A percentile compares a stretch with the other conserved stretches of the same genome.
These are phyloP conservation scores for Acrocephalus scirpaceus DNA, from an alignment of 2,797 vertebrate genomes.

Conservation along the genomic window DNA sequence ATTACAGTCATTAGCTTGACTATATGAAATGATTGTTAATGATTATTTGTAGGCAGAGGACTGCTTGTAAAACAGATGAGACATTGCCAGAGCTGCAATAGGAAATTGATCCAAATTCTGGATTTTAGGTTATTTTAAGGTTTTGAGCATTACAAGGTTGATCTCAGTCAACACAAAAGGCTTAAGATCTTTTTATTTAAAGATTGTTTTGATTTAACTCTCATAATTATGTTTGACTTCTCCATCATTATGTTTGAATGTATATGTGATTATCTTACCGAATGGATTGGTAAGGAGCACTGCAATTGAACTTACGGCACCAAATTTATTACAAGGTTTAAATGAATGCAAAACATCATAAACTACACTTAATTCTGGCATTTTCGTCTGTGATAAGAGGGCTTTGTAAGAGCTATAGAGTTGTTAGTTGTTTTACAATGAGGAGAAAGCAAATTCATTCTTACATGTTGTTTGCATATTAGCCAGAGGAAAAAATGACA, in stretches of 20 bases:
- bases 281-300: neutral
- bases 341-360: slow-evolving; percentile 10
- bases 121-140: neutral
- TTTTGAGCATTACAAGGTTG: neutral
- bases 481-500: slow-evolving; percentile 57
- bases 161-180: neutral
- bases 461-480: slow-evolving; percentile 1
- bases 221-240: neutral
- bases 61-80: neutral
- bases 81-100: neutral
- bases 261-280: neutral
- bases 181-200: neutral
- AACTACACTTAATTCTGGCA: neutral
- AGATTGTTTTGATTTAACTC: neutral
- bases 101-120: neutral
- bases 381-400: neutral
- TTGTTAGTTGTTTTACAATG: neutral
- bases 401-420: neutral
- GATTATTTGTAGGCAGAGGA: slow-evolving; percentile 29
- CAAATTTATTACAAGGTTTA: neutral
- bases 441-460: slow-evolving; percentile 24
- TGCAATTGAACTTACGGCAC: neutral
- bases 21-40: slow-evolving; percentile 60
- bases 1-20: slow-evolving; percentile 16
- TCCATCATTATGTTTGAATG: neutral